Conservation (phyloP, 2,888 invertebrate species). For the Nomada lathburiana region DNA sequence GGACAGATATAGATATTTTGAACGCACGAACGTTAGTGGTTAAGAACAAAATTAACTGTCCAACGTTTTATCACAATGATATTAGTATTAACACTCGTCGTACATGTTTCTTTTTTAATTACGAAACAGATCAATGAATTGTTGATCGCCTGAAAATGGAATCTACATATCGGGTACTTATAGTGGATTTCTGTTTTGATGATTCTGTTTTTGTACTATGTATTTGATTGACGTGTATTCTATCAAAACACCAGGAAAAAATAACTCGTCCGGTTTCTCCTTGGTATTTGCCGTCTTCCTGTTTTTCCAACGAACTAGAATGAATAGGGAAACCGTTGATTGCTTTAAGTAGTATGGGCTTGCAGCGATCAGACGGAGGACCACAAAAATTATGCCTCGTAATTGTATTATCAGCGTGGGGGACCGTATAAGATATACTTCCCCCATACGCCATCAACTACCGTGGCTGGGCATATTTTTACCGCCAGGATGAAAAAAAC, state of each 20-base stretch:
- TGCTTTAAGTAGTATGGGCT: constrained; percentile 34
- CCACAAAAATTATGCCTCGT: constrained; percentile 21
- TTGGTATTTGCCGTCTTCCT: not conserved
- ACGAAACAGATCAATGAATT: not conserved
- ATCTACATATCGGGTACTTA: too few relatives aligned
- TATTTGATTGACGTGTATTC: too few relatives aligned
- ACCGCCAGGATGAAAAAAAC: too few relatives aligned
- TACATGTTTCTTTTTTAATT: not conserved
- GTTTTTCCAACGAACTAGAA: not conserved
- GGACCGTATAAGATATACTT: not conserved
- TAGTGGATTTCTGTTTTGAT: too few relatives aligned
- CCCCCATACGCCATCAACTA: not conserved
- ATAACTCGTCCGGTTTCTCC: not conserved
- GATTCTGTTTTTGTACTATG: not conserved
- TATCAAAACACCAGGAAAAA: too few relatives aligned
- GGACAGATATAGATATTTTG: not conserved
- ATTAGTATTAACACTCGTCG: not conserved
- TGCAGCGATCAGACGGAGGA: constrained; percentile 41
- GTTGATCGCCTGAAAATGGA: too few relatives aligned
- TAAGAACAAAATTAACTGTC: not conserved
- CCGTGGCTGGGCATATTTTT: too few relatives aligned
- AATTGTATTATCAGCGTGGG: constrained; percentile 23
- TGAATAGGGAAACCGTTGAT: constrained; percentile 7
- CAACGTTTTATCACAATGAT: not conserved
- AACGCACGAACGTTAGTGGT: not conserved